Base-by-base conservation (phyloP, 2,113 vertebrate genomes). In the Muntiacus muntjak region DNA sequence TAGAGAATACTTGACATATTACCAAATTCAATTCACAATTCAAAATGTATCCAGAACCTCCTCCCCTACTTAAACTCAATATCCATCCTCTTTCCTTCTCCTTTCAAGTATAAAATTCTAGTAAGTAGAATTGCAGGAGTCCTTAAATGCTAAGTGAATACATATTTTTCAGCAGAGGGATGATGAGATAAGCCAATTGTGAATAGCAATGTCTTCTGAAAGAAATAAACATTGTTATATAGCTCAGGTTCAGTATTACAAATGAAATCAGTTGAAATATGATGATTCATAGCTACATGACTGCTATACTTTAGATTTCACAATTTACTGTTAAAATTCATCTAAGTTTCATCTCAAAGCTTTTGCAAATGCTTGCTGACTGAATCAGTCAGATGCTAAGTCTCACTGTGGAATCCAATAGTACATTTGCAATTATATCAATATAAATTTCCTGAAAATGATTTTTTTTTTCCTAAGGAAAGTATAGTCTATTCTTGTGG, bases 281-380 rank as follows among this genome's bases (percentile, higher is more conserved):
- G 43, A 93, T 95, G 50, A 96, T 94, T 82, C 58, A 90, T 92
- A 91, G 60, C 54, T 36, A 33, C 47, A 60, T 16, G 54, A 74
- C 30, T 64, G 62, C 40, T 91, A 55, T 85, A 93, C 45, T 87
- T 87, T 67, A 71, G 40, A 21, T 26, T 94, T 94, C 28, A 91
- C 23, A 94, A 78, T 78, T 78, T 78, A 71, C 33, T 84, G 52
- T 89, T 95, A 62, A 86, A 95, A 96, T 92, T 95, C 25, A 94
- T 96, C 78, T 45, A 54, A 95, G 95, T 97, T 95, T 94, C 79
- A 97, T 97, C 67, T 98, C 87, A 89, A 97, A 97, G 33, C 78
- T 97, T 28, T 82, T 86, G 54, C 7, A 94, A 92, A 87, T 90
- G 14, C 84, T 90, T 54, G 36, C 33, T 91, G 45, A 96, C 52